Percentiles rank a stretch among this genome's conserved stretches.
These are phyloP conservation scores for Puntigrus tetrazona DNA, from an alignment of 2,113 vertebrate species.

Conservation along the genomic window DNA sequence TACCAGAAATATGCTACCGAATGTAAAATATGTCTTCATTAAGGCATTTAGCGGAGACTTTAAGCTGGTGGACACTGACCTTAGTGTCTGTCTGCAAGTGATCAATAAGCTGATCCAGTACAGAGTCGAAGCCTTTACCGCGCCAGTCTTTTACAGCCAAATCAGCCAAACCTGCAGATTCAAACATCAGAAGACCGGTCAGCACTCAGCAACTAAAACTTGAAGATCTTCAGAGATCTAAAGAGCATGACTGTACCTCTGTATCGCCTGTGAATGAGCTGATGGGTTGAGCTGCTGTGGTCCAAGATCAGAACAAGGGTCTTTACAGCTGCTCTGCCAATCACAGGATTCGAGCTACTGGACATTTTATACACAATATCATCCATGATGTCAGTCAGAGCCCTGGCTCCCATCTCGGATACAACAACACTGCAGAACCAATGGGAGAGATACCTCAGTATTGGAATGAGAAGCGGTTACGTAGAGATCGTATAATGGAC, in stretches of 20 bases:
- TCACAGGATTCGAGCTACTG: slow-evolving; percentile 76
- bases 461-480: background rate
- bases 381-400: slow-evolving; percentile 81
- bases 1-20: background rate
- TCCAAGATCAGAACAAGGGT: slow-evolving; percentile 78
- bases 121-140: slow-evolving; percentile 85
- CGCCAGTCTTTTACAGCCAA: slow-evolving; percentile 85
- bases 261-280: slow-evolving; percentile 76
- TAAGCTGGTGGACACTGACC: slow-evolving; percentile 5
- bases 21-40: background rate
- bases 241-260: slow-evolving; percentile 76
- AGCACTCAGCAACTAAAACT: background rate
- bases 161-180: slow-evolving; percentile 78
- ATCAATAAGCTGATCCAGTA: slow-evolving; percentile 79
- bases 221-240: slow-evolving; percentile 5
- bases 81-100: slow-evolving; percentile 64
- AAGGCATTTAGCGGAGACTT: background rate
- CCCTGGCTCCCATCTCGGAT: slow-evolving; percentile 71
- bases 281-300: slow-evolving; percentile 71
- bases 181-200: background rate
- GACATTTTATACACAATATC: slow-evolving; percentile 88
- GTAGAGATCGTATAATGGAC: background rate
- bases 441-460: background rate
- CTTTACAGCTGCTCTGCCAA: slow-evolving; percentile 80
- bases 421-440: slow-evolving; percentile 74